Percentiles rank a stretch among this genome's conserved stretches.
These are phyloP conservation scores for Pangasius krempfi DNA, from an alignment of 2,797 vertebrate species.

Conservation along the genomic window DNA sequence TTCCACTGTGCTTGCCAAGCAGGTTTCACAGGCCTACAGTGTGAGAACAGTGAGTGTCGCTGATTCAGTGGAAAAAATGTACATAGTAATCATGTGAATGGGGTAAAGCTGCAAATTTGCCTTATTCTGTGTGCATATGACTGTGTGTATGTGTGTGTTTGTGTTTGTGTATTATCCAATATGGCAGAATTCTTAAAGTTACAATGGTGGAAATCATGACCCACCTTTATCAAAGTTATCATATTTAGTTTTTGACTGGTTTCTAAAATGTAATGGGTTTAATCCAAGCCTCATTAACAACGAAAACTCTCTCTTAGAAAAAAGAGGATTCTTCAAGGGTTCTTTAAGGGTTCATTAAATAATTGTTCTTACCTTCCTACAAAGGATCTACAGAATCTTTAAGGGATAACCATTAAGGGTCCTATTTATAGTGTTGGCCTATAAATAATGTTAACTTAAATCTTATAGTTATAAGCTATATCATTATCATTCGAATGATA, in stretches of 20 bases:
- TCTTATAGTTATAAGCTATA: neutral
- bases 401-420: too few species aligned
- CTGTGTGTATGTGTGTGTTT: slow-evolving; percentile 2
- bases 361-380: neutral
- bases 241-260: neutral
- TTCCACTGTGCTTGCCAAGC: slow-evolving; percentile 80
- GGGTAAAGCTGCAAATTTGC: neutral
- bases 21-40: slow-evolving; percentile 77
- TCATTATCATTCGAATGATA: neutral
- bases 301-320: neutral
- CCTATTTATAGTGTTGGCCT: neutral
- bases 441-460: neutral
- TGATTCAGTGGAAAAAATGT: slow-evolving; percentile 38
- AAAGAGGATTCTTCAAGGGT: neutral
- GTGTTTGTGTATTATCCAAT: neutral
- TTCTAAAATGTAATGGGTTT: neutral
- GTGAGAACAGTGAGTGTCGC: slow-evolving; percentile 80
- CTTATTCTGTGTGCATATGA: neutral
- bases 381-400: neutral
- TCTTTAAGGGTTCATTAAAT: neutral
- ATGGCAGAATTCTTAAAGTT: neutral
- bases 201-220: neutral
- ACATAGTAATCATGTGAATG: neutral
- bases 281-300: neutral
- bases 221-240: neutral